Conservation (phyloP, 1,140 invertebrate species). For the Aphidius ervi region DNA sequence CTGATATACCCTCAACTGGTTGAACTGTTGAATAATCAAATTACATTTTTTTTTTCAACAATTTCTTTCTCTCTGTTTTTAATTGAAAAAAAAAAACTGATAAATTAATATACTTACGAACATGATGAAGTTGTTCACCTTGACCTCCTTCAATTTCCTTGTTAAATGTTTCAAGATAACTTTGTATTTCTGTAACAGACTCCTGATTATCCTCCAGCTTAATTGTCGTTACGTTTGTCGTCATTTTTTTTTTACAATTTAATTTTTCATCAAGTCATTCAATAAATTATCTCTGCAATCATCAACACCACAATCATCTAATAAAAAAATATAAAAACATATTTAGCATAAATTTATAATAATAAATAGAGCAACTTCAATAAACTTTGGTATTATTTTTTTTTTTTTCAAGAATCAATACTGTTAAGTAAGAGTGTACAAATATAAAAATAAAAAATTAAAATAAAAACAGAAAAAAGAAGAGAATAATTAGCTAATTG, state of each 20-base stretch:
- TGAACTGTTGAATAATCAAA: conserved; percentile 35
- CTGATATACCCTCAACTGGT: conserved; percentile 55
- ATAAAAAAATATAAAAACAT: too few species aligned
- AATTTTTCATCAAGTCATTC: conserved; percentile 11
- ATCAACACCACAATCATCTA: too few species aligned
- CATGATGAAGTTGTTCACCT: conserved; percentile 54
- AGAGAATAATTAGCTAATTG: too few species aligned
- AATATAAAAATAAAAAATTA: too few species aligned
- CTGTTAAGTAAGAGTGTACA: too few species aligned
- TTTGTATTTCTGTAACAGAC: conserved; percentile 72
- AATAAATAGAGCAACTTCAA: too few species aligned
- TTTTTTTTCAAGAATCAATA: too few species aligned
- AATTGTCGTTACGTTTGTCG: conserved; percentile 45
- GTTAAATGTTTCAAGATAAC: conserved; percentile 79
- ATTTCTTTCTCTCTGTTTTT: background rate
- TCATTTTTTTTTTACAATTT: conserved; percentile 37
- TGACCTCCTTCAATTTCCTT: conserved; percentile 71
- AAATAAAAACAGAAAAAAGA: background rate
- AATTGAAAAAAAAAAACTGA: conserved; percentile 18
- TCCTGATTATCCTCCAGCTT: conserved; percentile 50
- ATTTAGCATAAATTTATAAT: too few species aligned
- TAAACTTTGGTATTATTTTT: too few species aligned
- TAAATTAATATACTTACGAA: conserved; percentile 45
- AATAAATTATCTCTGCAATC: conserved; percentile 17
- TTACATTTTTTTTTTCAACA: background rate